Evolutionary conservation across 2,113 vertebrate species (phyloP).

Genomic region (Acrocephalus arundinaceus): DNA sequence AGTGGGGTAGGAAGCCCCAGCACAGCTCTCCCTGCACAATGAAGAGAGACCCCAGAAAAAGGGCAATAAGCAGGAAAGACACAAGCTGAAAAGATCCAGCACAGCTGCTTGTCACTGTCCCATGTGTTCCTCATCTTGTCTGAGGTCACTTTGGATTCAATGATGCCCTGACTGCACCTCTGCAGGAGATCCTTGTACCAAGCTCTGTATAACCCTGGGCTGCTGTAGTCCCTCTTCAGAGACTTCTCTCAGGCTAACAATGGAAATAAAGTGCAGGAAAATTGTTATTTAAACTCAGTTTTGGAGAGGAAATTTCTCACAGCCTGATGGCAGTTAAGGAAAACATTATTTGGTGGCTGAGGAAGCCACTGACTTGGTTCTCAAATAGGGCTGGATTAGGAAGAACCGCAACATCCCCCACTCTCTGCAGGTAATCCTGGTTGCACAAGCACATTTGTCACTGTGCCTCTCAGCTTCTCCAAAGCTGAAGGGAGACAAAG

Average conservation of each 20-base stretch:
- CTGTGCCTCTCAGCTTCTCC: not conserved
- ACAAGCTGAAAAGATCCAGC: not conserved
- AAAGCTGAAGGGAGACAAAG: not conserved
- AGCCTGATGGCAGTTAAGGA: not conserved
- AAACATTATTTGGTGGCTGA: not conserved
- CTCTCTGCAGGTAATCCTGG: not conserved
- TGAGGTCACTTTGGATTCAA: not conserved
- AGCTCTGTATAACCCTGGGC: not conserved
- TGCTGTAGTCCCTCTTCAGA: not conserved
- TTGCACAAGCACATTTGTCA: not conserved
- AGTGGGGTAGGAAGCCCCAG: rapidly evolving
- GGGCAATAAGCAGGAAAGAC: not conserved
- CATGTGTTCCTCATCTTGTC: rapidly evolving
- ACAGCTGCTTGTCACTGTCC: not conserved
- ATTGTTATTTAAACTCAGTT: not conserved
- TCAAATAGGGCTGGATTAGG: too few species aligned
- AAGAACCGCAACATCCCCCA: not conserved
- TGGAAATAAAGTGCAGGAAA: not conserved
- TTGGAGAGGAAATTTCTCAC: not conserved
- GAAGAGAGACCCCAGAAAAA: not conserved
- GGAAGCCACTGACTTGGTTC: not conserved
- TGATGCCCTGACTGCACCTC: not conserved
- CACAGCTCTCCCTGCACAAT: not conserved
- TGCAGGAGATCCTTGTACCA: not conserved
- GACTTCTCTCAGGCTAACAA: not conserved